Conservation (phyloP, 1,140 invertebrate genomes). For the Chironomus striatipennis region DNA sequence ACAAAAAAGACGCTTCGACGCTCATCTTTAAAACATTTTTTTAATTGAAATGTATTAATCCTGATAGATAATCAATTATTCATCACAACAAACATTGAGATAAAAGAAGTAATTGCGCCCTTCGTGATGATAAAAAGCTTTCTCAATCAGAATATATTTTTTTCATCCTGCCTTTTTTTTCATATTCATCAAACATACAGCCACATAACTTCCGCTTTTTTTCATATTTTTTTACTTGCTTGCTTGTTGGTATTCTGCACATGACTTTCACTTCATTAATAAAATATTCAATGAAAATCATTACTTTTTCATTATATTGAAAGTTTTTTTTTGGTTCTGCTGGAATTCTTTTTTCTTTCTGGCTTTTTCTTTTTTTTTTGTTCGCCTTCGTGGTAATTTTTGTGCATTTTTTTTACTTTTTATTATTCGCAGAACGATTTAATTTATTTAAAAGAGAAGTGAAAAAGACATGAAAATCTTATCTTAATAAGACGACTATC, state of each 20-base stretch:
- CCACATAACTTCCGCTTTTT: not conserved
- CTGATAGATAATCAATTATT: slow-evolving; percentile 8
- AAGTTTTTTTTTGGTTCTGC: not conserved
- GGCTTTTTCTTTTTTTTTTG: too few relatives aligned
- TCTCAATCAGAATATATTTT: too few relatives aligned
- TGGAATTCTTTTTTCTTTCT: not conserved
- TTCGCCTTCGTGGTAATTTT: too few relatives aligned
- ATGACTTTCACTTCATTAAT: slow-evolving; percentile 5
- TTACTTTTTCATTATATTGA: not conserved
- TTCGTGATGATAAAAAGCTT: too few relatives aligned
- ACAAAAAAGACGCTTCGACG: not conserved
- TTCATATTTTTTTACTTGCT: not conserved
- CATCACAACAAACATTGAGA: not conserved
- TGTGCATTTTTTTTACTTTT: too few relatives aligned
- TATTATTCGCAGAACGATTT: too few relatives aligned
- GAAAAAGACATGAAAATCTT: too few relatives aligned
- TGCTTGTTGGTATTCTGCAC: not conserved
- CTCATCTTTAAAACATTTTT: not conserved
- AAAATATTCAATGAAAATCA: not conserved
- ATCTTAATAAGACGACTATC: too few relatives aligned
- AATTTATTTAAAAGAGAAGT: too few relatives aligned
- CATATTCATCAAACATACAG: not conserved
- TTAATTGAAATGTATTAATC: slow-evolving; percentile 3
- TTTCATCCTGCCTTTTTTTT: too few relatives aligned
- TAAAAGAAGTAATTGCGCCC: too few relatives aligned